These are phyloP conservation scores for Rhinolophus ferrumequinum DNA, from an alignment of 2,113 vertebrate genomes.

Conservation along the genomic window DNA sequence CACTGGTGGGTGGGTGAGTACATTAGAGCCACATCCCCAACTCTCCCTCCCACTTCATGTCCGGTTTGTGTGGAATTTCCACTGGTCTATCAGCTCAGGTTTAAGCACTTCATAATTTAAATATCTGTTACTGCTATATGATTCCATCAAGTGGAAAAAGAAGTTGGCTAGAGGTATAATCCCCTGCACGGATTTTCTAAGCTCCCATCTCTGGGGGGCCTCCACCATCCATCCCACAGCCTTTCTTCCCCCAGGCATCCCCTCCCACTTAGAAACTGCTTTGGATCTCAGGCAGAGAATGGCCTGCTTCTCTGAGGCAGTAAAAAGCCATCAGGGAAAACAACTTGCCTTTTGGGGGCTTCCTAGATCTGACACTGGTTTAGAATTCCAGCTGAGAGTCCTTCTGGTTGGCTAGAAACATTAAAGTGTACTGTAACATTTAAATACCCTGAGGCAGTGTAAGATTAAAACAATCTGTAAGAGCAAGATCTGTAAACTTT, in stretches of 20 bases:
- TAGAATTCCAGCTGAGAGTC: neutral
- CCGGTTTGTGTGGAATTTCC: neutral
- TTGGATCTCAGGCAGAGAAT: neutral
- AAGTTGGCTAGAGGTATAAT: neutral
- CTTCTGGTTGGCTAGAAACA: neutral
- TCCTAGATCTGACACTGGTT: neutral
- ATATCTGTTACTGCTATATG: neutral
- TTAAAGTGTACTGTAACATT: neutral
- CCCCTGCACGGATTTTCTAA: neutral
- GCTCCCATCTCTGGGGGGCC: neutral
- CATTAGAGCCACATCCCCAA: neutral
- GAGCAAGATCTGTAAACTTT: neutral
- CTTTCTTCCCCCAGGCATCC: neutral
- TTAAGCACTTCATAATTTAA: neutral
- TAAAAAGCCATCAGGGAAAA: neutral
- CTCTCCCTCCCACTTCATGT: neutral
- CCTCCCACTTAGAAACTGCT: neutral
- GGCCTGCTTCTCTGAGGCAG: neutral
- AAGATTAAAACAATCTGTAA: conserved; percentile 5
- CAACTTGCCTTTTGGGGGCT: neutral
- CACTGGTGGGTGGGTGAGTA: too few species aligned
- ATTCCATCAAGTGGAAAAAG: neutral
- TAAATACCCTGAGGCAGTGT: neutral
- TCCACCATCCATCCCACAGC: neutral
- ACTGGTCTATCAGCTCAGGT: neutral